phyloP scores from a whole-genome alignment of 2,113 vertebrate genomes.

The Bubo bubo region DNA sequence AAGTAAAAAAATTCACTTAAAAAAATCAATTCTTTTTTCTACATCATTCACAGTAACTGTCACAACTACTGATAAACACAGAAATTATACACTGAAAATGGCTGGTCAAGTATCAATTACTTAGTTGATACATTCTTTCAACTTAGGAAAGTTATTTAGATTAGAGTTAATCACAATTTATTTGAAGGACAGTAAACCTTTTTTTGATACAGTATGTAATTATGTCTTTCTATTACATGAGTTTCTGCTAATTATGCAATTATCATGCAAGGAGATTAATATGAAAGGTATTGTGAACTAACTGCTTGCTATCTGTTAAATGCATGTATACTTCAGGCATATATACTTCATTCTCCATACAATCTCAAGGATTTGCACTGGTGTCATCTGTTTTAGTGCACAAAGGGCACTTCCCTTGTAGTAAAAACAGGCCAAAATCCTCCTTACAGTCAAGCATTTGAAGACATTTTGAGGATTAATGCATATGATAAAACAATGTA shows the following conservation, averaged over 20 bases:
- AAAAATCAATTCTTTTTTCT: neutral
- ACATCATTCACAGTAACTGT: neutral
- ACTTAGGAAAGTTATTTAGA: neutral
- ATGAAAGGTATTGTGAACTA: constrained; percentile 6
- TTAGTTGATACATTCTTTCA: neutral
- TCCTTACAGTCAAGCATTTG: neutral
- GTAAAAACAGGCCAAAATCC: neutral
- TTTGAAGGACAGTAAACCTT: constrained; percentile 4
- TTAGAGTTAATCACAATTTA: constrained; percentile 1
- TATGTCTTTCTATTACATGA: neutral
- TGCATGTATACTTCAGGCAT: neutral
- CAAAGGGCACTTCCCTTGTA: neutral
- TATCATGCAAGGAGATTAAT: constrained; percentile 21
- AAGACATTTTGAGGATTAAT: neutral
- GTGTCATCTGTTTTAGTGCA: neutral
- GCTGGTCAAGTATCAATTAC: neutral
- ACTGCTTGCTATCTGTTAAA: neutral
- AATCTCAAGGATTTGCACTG: neutral
- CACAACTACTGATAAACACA: neutral
- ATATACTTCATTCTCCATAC: neutral
- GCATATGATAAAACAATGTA: neutral
- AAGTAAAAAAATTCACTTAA: neutral
- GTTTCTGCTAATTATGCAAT: constrained; percentile 53
- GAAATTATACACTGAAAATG: neutral
- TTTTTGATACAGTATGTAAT: constrained; percentile 13